phyloP scores from a whole-genome alignment of 2,797 vertebrate species.

The Brotula barbata region DNA sequence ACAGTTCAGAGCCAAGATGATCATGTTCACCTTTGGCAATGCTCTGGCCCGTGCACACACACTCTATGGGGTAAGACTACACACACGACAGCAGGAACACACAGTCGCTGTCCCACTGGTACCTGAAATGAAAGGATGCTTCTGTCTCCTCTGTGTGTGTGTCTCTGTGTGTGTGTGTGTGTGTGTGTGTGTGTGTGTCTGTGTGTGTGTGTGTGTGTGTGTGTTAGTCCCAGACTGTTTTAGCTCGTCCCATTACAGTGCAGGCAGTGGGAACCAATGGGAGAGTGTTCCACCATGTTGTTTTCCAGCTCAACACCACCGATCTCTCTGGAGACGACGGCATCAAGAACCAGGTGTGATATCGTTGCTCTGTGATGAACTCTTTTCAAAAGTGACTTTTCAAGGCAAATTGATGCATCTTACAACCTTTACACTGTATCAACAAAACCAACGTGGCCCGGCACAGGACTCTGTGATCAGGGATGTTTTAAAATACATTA shows the following conservation, averaged over 20 bases:
- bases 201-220: not conserved
- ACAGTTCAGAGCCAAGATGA: constrained; percentile 89
- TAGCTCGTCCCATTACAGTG: constrained; percentile 87
- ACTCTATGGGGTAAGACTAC: constrained; percentile 78
- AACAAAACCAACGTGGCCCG: too few species aligned
- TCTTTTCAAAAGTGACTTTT: too few species aligned
- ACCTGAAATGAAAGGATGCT: not conserved
- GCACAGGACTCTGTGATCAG: too few species aligned
- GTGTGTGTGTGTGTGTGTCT: not conserved
- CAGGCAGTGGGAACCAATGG: constrained; percentile 90
- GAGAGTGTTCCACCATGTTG: constrained; percentile 87
- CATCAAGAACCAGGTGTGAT: constrained; percentile 86
- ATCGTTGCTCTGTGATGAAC: too few species aligned
- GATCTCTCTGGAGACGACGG: constrained; percentile 81
- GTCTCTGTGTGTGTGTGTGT: too few species aligned
- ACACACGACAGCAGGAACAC: too few species aligned
- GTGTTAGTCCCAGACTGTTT: constrained; percentile 61
- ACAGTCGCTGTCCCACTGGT: too few species aligned
- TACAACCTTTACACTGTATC: too few species aligned
- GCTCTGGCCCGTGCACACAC: constrained; percentile 85
- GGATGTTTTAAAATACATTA: too few species aligned
- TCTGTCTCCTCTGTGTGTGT: not conserved
- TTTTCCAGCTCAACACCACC: constrained; percentile 94
- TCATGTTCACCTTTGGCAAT: constrained; percentile 91
- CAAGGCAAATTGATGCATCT: too few species aligned